These are phyloP conservation scores for Trichogramma pretiosum DNA, from an alignment of 1,140 invertebrate species.

Conservation along the genomic window DNA sequence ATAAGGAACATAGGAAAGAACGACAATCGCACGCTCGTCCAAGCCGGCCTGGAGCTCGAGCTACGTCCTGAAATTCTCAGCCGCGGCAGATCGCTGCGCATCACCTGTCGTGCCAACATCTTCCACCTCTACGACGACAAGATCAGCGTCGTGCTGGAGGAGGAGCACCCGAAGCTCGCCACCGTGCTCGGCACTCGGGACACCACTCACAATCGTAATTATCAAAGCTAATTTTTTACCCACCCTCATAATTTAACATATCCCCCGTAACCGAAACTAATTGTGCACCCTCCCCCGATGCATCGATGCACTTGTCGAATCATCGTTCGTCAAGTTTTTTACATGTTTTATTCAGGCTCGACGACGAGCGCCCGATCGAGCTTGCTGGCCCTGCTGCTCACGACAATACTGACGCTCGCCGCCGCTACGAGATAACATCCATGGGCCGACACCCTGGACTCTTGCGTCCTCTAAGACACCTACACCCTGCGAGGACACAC, in stretches of 20 bases:
- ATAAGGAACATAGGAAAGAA: conserved; percentile 36
- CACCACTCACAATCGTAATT: conserved; percentile 39
- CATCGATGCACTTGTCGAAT: too few species aligned
- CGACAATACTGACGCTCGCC: background rate
- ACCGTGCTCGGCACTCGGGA: conserved; percentile 58
- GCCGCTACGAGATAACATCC: background rate
- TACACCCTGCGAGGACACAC: too few species aligned
- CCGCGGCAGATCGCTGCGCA: conserved; percentile 50
- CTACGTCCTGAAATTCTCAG: conserved; percentile 52
- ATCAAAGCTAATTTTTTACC: background rate
- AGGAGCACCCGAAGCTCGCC: conserved; percentile 56
- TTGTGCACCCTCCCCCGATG: too few species aligned
- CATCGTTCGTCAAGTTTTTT: too few species aligned
- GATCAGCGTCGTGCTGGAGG: conserved; percentile 49
- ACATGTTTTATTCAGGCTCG: too few species aligned
- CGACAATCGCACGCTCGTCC: conserved; percentile 32
- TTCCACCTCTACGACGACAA: conserved; percentile 51
- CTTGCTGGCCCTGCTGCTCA: background rate
- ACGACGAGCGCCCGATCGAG: too few species aligned
- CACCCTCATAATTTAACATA: background rate
- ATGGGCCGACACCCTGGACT: too few species aligned
- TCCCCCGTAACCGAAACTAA: too few species aligned
- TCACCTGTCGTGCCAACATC: conserved; percentile 55
- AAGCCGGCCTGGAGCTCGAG: conserved; percentile 46
- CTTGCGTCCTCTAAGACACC: too few species aligned